Conservation (phyloP, 2,113 vertebrate species). For the Argyrosomus japonicus region DNA sequence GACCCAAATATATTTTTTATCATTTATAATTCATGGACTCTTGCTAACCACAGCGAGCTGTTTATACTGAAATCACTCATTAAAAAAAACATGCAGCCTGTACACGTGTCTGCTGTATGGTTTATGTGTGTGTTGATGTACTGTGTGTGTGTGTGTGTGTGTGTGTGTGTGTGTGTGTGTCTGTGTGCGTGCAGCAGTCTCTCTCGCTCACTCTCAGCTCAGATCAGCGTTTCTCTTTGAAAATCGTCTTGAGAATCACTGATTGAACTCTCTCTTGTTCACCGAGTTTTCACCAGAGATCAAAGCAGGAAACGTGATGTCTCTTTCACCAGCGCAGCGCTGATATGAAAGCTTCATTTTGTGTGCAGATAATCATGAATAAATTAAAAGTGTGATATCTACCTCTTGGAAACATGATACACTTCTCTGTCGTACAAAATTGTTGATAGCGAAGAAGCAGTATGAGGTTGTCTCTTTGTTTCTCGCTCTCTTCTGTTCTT, state of each 20-base stretch:
- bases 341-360: background rate
- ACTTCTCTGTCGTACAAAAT: background rate
- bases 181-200: too few relatives aligned
- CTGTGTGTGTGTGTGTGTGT: background rate
- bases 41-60: background rate
- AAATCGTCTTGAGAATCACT: background rate
- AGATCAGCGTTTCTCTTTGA: conserved; percentile 25
- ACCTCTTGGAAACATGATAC: background rate
- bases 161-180: background rate
- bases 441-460: background rate
- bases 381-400: background rate
- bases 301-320: conserved; percentile 20
- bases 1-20: conserved; percentile 50
- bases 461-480: background rate
- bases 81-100: background rate
- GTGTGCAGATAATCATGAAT: background rate
- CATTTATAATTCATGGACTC: conserved; percentile 49
- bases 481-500: background rate
- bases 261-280: conserved; percentile 5
- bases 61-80: conserved; percentile 31
- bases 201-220: background rate
- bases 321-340: background rate
- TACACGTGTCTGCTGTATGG: conserved; percentile 4
- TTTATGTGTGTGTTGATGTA: background rate
- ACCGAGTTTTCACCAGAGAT: conserved; percentile 16